Evolutionary conservation across 2,113 vertebrate species (phyloP).

Genomic region (Eptesicus fuscus): DNA sequence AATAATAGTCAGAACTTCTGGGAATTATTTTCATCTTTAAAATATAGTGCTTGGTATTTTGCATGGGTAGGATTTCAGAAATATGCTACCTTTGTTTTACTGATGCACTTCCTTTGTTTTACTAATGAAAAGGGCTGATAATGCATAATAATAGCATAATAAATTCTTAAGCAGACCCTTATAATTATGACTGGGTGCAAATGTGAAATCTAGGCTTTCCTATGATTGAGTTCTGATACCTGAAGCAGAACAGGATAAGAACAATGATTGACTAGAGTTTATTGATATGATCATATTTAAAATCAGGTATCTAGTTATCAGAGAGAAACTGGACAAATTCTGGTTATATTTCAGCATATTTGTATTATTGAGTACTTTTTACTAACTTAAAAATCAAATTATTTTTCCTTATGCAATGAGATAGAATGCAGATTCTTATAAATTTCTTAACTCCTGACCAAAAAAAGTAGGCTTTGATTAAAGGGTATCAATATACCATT

Average conservation of each 20-base stretch:
- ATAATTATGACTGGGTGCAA: background rate
- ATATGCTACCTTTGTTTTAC: conserved; percentile 27
- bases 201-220: background rate
- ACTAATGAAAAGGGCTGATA: background rate
- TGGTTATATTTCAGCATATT: background rate
- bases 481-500: background rate
- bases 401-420: conserved; percentile 36
- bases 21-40: conserved; percentile 42
- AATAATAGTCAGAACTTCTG: conserved; percentile 2
- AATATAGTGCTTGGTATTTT: conserved; percentile 19
- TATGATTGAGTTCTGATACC: background rate
- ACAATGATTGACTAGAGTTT: background rate
- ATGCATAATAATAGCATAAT: background rate
- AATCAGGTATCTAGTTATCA: background rate
- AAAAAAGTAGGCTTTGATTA: conserved; percentile 27
- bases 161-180: conserved; percentile 35
- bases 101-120: conserved; percentile 37
- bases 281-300: conserved; percentile 26
- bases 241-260: background rate
- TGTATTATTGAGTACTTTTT: conserved; percentile 26
- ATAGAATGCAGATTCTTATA: background rate
- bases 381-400: conserved; percentile 19
- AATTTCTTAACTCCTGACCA: conserved; percentile 20
- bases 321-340: conserved; percentile 1
- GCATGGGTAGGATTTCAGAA: conserved; percentile 18